Conservation (phyloP, 2,888 invertebrate species). For the Syrphus vitripennis region DNA sequence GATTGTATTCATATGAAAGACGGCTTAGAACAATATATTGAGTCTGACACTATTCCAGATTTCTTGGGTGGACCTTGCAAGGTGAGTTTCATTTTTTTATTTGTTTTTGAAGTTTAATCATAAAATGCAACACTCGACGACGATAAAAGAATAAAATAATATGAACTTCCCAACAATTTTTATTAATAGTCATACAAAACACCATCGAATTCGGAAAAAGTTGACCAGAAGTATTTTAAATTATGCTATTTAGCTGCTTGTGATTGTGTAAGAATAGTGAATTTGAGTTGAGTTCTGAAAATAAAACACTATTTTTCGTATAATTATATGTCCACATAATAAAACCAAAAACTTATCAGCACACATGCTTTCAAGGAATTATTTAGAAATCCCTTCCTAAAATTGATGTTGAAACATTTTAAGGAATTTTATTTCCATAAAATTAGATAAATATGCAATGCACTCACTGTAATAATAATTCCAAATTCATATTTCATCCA, state of each 20-base stretch:
- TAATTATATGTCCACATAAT: slow-evolving; percentile 6
- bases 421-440: neutral
- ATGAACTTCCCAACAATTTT: neutral
- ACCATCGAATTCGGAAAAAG: slow-evolving; percentile 78
- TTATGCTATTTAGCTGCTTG: slow-evolving; percentile 81
- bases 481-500: neutral
- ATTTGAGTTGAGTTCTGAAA: slow-evolving; percentile 61
- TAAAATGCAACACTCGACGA: neutral
- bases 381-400: no score
- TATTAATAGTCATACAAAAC: slow-evolving; percentile 58
- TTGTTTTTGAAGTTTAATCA: no score
- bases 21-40: slow-evolving; percentile 92
- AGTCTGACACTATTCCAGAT: slow-evolving; percentile 92
- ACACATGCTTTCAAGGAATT: neutral
- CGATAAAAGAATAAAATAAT: slow-evolving; percentile 14
- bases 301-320: neutral
- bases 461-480: neutral
- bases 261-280: slow-evolving; percentile 80
- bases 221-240: slow-evolving; percentile 79
- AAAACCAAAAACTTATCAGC: neutral
- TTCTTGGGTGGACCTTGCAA: slow-evolving; percentile 95
- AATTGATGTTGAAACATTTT: neutral
- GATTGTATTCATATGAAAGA: slow-evolving; percentile 91
- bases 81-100: slow-evolving; percentile 79
- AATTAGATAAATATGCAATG: neutral